Evolutionary conservation across 2,888 invertebrate species (phyloP).

Genomic region (Tiphia femorata): DNA sequence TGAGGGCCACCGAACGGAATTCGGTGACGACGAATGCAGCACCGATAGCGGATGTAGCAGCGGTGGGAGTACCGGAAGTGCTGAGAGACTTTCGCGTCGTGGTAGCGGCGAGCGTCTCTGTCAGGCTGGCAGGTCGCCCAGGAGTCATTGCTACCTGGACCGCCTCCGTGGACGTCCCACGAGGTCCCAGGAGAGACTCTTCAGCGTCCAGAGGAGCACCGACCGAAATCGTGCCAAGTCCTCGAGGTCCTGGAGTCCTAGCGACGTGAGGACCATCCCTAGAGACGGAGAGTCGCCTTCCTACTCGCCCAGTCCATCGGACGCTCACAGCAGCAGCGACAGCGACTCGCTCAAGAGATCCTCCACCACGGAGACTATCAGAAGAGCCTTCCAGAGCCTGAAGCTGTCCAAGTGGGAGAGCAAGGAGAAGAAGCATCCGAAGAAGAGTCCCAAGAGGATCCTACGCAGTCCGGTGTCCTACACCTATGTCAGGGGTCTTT

Average conservation of each 20-base stretch:
- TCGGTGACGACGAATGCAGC: constrained; percentile 61
- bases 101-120: constrained; percentile 54
- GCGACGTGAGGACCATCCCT: constrained; percentile 38
- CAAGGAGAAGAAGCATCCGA: constrained; percentile 71
- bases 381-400: constrained; percentile 80
- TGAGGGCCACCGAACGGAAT: constrained; percentile 39
- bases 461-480: constrained; percentile 83
- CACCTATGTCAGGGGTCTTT: constrained; percentile 84
- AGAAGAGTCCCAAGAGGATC: constrained; percentile 77
- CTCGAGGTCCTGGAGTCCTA: constrained; percentile 59
- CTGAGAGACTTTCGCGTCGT: constrained; percentile 52
- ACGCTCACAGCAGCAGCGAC: constrained; percentile 71
- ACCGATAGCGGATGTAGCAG: constrained; percentile 70
- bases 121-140: constrained; percentile 39
- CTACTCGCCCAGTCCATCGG: constrained; percentile 59
- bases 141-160: constrained; percentile 48
- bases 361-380: constrained; percentile 75
- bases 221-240: constrained; percentile 49
- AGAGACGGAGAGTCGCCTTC: constrained; percentile 50
- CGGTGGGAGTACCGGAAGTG: constrained; percentile 67
- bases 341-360: constrained; percentile 71
- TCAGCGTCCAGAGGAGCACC: constrained; percentile 38
- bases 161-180: constrained; percentile 46
- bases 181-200: constrained; percentile 53
- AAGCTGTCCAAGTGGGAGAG: constrained; percentile 69